Base-by-base conservation (phyloP, 2,888 invertebrate species). In the Acleris literana region DNA sequence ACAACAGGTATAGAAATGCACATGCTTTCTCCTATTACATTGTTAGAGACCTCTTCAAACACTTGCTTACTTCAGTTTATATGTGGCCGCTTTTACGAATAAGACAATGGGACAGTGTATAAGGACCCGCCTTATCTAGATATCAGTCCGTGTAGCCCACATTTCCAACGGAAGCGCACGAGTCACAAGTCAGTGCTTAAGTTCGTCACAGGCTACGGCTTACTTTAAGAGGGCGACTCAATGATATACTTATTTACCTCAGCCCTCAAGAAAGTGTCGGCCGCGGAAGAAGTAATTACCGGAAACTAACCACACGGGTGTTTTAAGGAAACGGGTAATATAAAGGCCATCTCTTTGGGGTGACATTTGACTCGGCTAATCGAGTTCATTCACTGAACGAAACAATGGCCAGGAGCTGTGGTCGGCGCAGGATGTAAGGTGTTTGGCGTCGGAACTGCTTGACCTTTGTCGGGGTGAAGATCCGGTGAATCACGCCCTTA, bases 311-410 rank as follows among this genome's bases (percentile, higher is more conserved):
- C 71, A 77, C 79, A 74, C 74, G 80, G 65, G 80, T 71, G 80
- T 71, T 79, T 78, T 80, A 83, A 90, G 86, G 88, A 89, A 88
- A 86, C 85, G 78, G 76, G 82, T 76, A 82, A 83, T 83, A 80
- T 76, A 80, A 80, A 76, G 76, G 74, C 74, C 74, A 74, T 78
- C 73, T 79, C 76, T 81, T 83, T 80, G 81, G 88, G 90, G 90
- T 84, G 90, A 91, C 92, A 92, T 90, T 91, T 90, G 89, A 91
- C 87, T 88, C 84, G 71, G 79, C 86, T 86, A 91, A 92, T 91
- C 85, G 83, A 84, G 84, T 85, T 81, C 84, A 82, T 84, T 85
- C 82, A 83, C 82, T 79, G 76, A 74, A 88, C 90, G 87, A 85
- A 90, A 86, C 87, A 88, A 84, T 80, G 76, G 70, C 64, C 71